These are phyloP conservation scores for Pollenia angustigena DNA, from an alignment of 2,888 invertebrate species.

Conservation along the genomic window DNA sequence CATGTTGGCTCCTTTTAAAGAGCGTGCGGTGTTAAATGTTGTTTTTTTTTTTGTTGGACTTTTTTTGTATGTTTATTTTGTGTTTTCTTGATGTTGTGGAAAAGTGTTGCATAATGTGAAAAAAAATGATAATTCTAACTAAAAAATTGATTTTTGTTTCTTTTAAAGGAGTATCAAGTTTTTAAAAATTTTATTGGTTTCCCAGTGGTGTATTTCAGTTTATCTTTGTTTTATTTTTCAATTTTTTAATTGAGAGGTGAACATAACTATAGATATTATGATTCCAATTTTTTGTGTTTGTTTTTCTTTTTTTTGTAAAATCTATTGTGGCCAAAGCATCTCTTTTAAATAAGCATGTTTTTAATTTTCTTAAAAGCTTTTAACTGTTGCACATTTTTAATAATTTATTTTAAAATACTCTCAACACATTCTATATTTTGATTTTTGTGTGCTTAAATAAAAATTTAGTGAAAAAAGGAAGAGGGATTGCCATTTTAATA, in stretches of 20 bases:
- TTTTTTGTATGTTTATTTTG: constrained; percentile 64
- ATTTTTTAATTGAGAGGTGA: neutral
- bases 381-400: constrained; percentile 57
- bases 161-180: constrained; percentile 28
- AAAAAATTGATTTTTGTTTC: constrained; percentile 64
- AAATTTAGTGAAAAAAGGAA: no score
- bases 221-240: neutral
- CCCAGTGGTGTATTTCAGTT: neutral
- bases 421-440: constrained; percentile 9
- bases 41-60: constrained; percentile 52
- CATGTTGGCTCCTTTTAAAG: constrained; percentile 70
- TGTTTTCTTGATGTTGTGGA: constrained; percentile 83
- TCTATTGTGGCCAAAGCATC: constrained; percentile 22
- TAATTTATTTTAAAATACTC: constrained; percentile 15
- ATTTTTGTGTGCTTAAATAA: neutral
- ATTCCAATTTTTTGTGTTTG: neutral
- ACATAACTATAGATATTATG: constrained; percentile 32
- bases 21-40: constrained; percentile 62
- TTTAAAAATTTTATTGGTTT: neutral
- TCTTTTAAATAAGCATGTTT: constrained; percentile 50
- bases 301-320: constrained; percentile 21
- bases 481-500: no score
- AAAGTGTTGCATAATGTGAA: constrained; percentile 76
- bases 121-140: constrained; percentile 8
- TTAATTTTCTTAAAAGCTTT: constrained; percentile 51